Percentiles rank a stretch among this genome's conserved stretches.
phyloP scores from a whole-genome alignment of 2,797 vertebrate genomes.

The Acomys russatus region DNA sequence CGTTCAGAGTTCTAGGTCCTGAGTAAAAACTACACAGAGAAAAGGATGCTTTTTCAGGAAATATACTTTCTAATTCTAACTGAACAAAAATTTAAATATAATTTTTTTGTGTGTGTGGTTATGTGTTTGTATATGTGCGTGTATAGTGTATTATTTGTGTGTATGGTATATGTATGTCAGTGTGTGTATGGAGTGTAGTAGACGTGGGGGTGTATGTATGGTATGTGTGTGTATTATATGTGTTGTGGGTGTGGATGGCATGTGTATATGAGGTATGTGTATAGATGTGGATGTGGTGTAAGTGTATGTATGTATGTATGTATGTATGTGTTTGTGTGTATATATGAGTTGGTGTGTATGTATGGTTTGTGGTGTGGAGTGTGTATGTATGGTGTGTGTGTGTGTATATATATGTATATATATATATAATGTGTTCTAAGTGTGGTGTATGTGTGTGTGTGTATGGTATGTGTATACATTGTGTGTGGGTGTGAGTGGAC shows the following conservation, averaged over 20 bases:
- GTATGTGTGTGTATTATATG: too few species aligned
- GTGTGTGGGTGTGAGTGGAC: neutral
- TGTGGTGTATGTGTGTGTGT: too few species aligned
- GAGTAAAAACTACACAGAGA: neutral
- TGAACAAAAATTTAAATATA: conserved; percentile 16
- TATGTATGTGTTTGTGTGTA: neutral
- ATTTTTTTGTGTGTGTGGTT: neutral
- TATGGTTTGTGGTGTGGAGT: neutral
- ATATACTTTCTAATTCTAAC: neutral
- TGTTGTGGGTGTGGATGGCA: too few species aligned
- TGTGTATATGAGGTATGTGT: too few species aligned
- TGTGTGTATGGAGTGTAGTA: neutral
- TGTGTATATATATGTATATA: too few species aligned
- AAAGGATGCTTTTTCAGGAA: neutral
- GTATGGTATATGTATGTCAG: neutral
- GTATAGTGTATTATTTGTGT: neutral
- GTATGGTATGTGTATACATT: too few species aligned
- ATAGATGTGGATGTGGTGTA: too few species aligned
- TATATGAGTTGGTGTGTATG: neutral
- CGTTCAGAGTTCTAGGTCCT: neutral
- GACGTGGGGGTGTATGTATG: too few species aligned
- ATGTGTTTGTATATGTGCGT: too few species aligned
- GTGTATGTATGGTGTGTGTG: neutral
- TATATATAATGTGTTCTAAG: too few species aligned
- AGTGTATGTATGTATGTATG: too few species aligned